Evolutionary conservation across 2,113 vertebrate genomes (phyloP), one percentile per base, ranked within the genome.

Genomic region (Tragulus kanchil): DNA sequence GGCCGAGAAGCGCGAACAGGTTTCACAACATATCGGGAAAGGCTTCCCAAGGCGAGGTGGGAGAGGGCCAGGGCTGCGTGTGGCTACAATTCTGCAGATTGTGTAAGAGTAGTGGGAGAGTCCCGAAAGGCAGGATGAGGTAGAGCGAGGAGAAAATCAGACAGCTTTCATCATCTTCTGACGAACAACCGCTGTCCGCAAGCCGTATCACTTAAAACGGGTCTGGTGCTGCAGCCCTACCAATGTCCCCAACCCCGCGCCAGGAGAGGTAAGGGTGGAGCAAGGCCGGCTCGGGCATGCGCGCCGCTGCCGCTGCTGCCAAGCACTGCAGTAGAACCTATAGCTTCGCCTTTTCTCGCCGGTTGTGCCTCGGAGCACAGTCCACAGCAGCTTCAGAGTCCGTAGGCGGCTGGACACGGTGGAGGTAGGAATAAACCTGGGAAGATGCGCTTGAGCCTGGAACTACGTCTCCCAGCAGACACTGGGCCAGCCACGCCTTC

Each of bases 401-500:
- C 28, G 0, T 52, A 52, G 61, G 48, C 54, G 10, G 78, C 10
- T 7, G n/a, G 52, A 11, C 0, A 1, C 14, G 1, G 7, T 19
- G 3, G 5, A 85, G 3, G 10, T 4, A 3, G 7, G 13, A n/a
- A 31, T 19, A 61, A 62, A 28, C 9, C 0, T 36, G 11, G 17
- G 3, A 1, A n/a, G 61, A n/a, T 16, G 26, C 6, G 0, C 13
- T 25, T 0, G 1, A 26, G 1, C 12, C 6, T 5, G 6, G 67
- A 93, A 98, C 97, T 97, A 85, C 98, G 97, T 61, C 81, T 95
- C 92, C 98, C 97, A 64, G 79, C 3, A 81, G 93, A 11, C 9
- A 21, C 8, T 45, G 73, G 91, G 36, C 48, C 0, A 3, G 28
- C 67, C 42, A 31, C 56, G 65, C 95, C 86, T 10, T 1, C 28